These are phyloP conservation scores for Sprattus sprattus DNA, from an alignment of 2,113 vertebrate species.

Conservation along the genomic window DNA sequence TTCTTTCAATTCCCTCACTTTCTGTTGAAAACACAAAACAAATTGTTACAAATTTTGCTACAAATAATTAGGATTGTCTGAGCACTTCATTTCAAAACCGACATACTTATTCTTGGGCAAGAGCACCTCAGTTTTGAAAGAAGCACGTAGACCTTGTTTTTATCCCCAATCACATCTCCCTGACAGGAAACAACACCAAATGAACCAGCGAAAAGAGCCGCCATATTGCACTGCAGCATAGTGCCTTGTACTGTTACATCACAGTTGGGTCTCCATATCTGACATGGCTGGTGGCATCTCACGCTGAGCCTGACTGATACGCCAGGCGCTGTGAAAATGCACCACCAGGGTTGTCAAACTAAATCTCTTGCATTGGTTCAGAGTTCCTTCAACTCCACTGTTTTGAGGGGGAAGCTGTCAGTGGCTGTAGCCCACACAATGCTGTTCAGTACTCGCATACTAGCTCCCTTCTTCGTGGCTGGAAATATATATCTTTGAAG, in stretches of 20 bases:
- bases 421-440: neutral
- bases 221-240: neutral
- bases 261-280: neutral
- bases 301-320: neutral
- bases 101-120: neutral
- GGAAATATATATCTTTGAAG: neutral
- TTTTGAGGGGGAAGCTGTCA: no score
- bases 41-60: no score
- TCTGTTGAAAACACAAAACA: no score
- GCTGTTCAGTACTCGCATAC: neutral
- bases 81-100: neutral
- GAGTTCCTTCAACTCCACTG: no score
- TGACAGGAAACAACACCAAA: neutral
- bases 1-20: neutral
- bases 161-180: neutral
- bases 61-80: no score
- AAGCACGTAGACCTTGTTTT: neutral
- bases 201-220: no score
- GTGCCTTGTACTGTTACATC: neutral
- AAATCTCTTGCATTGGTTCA: neutral
- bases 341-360: neutral
- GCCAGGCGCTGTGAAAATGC: neutral
- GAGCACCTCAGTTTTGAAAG: neutral
- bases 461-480: neutral
- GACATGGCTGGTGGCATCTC: neutral